These are phyloP conservation scores for Melitaea athalia DNA, from an alignment of 2,888 invertebrate genomes.

Conservation along the genomic window DNA sequence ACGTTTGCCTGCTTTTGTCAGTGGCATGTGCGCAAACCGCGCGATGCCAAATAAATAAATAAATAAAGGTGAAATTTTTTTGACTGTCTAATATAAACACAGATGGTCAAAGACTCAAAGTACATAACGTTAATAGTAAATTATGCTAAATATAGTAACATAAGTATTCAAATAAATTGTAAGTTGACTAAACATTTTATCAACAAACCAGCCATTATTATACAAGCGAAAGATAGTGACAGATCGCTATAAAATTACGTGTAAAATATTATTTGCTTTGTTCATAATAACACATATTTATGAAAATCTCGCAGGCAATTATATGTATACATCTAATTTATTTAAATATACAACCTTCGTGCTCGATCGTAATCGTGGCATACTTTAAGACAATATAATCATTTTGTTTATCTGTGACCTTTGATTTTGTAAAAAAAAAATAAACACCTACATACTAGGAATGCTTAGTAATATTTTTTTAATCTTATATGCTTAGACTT, in stretches of 20 bases:
- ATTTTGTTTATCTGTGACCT: conserved; percentile 11
- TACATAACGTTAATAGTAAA: no score
- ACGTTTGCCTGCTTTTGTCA: no score
- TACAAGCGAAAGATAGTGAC: background rate
- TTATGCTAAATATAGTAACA: no score
- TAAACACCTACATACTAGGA: no score
- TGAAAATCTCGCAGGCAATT: conserved; percentile 19
- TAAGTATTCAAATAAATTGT: no score
- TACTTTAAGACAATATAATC: conserved; percentile 14
- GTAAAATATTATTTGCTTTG: conserved; percentile 7
- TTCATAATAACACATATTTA: conserved; percentile 12
- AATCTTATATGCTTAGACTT: no score
- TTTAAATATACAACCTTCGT: conserved; percentile 34
- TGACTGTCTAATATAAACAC: no score
- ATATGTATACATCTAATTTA: conserved; percentile 28
- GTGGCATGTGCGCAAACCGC: no score
- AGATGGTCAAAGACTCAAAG: no score
- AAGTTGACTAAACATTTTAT: background rate
- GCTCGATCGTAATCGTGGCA: conserved; percentile 15
- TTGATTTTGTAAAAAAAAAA: conserved; percentile 4
- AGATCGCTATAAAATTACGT: background rate
- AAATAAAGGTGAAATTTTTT: no score
- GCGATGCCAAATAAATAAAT: no score
- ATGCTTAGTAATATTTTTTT: background rate
- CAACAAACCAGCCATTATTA: background rate